These are phyloP conservation scores for Tachysurus fulvidraco DNA, from an alignment of 2,113 vertebrate species.

Conservation along the genomic window DNA sequence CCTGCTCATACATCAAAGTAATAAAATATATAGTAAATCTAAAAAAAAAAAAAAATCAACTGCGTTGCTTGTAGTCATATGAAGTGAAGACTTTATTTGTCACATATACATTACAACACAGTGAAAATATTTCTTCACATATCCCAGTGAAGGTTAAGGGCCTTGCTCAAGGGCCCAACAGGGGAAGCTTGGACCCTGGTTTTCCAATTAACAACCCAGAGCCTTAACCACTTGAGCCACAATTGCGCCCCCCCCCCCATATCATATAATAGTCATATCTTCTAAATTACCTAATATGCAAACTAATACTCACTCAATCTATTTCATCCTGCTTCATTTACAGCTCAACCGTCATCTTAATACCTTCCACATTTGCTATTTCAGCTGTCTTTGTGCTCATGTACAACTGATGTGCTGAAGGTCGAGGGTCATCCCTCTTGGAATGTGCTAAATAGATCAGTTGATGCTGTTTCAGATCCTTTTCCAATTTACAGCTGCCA, in stretches of 20 bases:
- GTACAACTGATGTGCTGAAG: not conserved
- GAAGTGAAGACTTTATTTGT: too few relatives aligned
- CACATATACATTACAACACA: too few relatives aligned
- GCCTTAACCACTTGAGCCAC: too few relatives aligned
- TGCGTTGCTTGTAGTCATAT: not conserved
- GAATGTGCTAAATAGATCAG: not conserved
- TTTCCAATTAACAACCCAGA: too few relatives aligned
- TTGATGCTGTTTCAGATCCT: conserved; percentile 28
- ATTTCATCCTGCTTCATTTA: not conserved
- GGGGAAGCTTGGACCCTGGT: too few relatives aligned
- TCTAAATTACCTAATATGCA: not conserved
- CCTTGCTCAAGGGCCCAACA: too few relatives aligned
- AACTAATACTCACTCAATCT: not conserved
- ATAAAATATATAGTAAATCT: not conserved
- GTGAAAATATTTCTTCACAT: too few relatives aligned
- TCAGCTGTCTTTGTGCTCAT: not conserved
- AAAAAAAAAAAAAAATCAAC: not conserved
- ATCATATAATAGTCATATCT: not conserved
- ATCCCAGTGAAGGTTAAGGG: too few relatives aligned
- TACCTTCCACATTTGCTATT: not conserved
- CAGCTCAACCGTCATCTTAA: not conserved
- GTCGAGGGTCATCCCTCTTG: not conserved
- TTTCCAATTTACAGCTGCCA: not conserved
- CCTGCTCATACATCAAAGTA: not conserved
- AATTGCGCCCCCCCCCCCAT: too few relatives aligned